These are phyloP conservation scores for Eulemur mongoz DNA, from an alignment of 2,797 vertebrate species.

Conservation along the genomic window DNA sequence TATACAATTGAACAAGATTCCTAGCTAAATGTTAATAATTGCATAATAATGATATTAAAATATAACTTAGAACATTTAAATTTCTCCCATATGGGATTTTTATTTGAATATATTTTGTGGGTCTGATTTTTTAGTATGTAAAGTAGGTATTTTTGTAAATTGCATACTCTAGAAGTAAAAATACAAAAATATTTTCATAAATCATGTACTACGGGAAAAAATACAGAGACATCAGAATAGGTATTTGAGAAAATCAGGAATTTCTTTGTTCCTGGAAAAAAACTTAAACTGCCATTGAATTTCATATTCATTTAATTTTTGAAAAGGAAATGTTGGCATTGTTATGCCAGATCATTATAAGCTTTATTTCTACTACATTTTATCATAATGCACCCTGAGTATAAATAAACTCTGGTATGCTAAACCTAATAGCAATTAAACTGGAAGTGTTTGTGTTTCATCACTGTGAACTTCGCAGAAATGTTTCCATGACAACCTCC, in stretches of 20 bases:
- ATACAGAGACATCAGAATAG: conserved; percentile 33
- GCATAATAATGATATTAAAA: neutral
- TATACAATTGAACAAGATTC: neutral
- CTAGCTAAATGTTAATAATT: conserved; percentile 36
- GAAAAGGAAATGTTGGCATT: conserved; percentile 82
- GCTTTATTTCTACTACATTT: conserved; percentile 85
- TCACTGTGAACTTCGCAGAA: conserved; percentile 93
- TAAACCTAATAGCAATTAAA: conserved; percentile 95
- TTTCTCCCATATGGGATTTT: conserved; percentile 10
- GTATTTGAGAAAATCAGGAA: conserved; percentile 10
- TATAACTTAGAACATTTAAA: neutral
- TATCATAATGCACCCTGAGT: conserved; percentile 86
- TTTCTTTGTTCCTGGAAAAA: conserved; percentile 37
- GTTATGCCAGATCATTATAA: conserved; percentile 86
- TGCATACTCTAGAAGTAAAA: neutral
- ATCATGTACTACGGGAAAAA: conserved; percentile 46
- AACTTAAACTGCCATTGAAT: conserved; percentile 64
- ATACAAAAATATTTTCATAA: conserved; percentile 36
- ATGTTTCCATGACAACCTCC: conserved; percentile 99
- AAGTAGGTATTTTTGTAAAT: conserved; percentile 35
- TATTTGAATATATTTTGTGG: conserved; percentile 4
- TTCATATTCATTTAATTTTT: conserved; percentile 72
- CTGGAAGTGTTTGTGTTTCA: conserved; percentile 93
- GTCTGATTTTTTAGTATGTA: conserved; percentile 37
- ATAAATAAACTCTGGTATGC: conserved; percentile 89